These are phyloP conservation scores for Orientallactaga bullata DNA, from an alignment of 2,113 vertebrate species.

Conservation along the genomic window DNA sequence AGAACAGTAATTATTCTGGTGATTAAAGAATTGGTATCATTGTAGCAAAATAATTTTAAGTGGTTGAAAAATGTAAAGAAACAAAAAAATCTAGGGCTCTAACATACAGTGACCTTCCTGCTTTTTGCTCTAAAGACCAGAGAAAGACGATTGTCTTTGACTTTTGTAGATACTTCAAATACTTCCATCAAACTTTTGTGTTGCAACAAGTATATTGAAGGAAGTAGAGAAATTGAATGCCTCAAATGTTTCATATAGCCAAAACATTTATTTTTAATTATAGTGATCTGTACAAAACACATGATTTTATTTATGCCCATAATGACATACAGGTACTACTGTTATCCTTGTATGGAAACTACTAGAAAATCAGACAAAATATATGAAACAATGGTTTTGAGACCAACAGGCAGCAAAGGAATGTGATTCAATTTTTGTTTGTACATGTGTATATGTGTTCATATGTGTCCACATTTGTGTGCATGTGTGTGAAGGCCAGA, in stretches of 20 bases:
- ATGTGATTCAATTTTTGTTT: not conserved
- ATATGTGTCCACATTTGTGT: too few species aligned
- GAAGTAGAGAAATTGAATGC: not conserved
- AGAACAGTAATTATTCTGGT: not conserved
- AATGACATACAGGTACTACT: rapidly evolving
- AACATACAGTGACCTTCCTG: not conserved
- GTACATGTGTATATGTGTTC: too few species aligned
- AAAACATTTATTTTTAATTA: not conserved
- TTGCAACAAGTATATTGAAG: not conserved
- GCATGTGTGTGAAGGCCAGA: too few species aligned
- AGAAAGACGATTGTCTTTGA: not conserved
- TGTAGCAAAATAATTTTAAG: not conserved
- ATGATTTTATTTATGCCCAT: not conserved
- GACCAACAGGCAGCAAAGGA: not conserved
- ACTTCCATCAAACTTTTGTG: not conserved
- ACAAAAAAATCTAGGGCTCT: not conserved
- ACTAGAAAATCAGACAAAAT: not conserved
- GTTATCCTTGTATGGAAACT: not conserved
- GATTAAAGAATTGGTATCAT: not conserved
- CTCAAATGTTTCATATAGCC: not conserved
- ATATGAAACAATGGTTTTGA: not conserved
- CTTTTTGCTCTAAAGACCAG: too few species aligned
- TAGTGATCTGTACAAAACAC: not conserved
- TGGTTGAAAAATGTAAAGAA: not conserved
- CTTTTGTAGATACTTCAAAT: not conserved